Percentiles rank a stretch among this genome's conserved stretches.
Conservation (phyloP, 2,888 invertebrate species). For the Aethes cnicana region DNA sequence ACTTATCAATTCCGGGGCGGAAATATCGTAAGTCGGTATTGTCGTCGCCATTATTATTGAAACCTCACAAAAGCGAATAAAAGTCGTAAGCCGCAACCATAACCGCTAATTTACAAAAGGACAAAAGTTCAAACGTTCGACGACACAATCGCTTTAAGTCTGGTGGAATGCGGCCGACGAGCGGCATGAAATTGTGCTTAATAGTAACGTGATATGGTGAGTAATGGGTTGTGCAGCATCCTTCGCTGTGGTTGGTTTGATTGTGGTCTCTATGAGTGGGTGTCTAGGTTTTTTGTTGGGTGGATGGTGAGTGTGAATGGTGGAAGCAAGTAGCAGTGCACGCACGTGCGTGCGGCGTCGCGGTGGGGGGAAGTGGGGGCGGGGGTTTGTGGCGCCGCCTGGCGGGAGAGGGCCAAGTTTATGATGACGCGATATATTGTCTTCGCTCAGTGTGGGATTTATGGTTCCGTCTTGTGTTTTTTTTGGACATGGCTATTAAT, state of each 20-base stretch:
- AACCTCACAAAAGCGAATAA: conserved; percentile 43
- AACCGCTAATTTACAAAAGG: conserved; percentile 75
- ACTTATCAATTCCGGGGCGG: conserved; percentile 25
- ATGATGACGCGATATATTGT: conserved; percentile 75
- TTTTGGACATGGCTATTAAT: conserved; percentile 71
- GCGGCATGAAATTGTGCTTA: conserved; percentile 68
- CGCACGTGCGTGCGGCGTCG: conserved; percentile 72
- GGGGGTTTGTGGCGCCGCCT: conserved; percentile 67
- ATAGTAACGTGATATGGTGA: conserved; percentile 68
- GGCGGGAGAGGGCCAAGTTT: conserved; percentile 76
- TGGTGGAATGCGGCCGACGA: conserved; percentile 57
- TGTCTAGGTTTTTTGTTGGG: conserved; percentile 56
- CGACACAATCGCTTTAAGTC: conserved; percentile 62
- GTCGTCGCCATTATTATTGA: conserved; percentile 12
- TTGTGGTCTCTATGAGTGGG: conserved; percentile 52
- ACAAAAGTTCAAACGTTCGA: conserved; percentile 76
- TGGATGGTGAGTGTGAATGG: conserved; percentile 46
- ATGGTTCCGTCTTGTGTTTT: conserved; percentile 72
- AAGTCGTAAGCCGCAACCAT: conserved; percentile 59
- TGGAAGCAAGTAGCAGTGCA: conserved; percentile 57
- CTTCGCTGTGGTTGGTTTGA: conserved; percentile 39
- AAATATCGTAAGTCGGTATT: conserved; percentile 17
- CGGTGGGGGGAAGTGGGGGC: conserved; percentile 40
- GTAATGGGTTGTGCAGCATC: conserved; percentile 61
- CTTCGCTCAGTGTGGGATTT: conserved; percentile 75